These are phyloP conservation scores for Phrynocephalus vlangalii DNA, from an alignment of 2,797 vertebrate genomes.

Conservation along the genomic window DNA sequence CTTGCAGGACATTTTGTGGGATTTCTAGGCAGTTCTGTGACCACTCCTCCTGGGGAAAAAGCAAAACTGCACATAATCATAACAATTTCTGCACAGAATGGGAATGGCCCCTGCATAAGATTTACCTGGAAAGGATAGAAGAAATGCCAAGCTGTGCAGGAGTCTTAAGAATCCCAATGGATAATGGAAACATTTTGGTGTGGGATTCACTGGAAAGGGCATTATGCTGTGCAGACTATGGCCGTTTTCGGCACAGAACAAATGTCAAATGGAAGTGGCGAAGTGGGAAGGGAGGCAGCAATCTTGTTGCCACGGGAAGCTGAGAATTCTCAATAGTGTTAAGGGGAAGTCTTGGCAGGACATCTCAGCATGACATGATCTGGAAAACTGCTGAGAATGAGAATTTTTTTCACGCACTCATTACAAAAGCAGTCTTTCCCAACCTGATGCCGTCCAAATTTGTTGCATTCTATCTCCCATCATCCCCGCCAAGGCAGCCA, in stretches of 20 bases:
- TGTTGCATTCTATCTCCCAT: background rate
- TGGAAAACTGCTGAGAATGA: background rate
- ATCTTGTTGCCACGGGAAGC: background rate
- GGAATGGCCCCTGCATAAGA: too few species aligned
- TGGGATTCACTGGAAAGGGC: background rate
- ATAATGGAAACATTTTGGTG: too few species aligned
- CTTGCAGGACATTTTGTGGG: too few species aligned
- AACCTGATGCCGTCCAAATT: background rate
- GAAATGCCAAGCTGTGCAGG: too few species aligned
- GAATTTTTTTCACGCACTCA: background rate
- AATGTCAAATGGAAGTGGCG: background rate
- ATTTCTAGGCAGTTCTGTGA: too few species aligned
- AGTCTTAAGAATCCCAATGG: too few species aligned
- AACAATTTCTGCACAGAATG: too few species aligned
- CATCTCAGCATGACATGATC: too few species aligned
- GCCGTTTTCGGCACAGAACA: background rate
- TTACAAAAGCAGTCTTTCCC: background rate
- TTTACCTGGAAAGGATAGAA: too few species aligned
- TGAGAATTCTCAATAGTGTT: background rate
- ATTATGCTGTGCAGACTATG: background rate
- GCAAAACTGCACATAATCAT: too few species aligned
- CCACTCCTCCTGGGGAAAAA: too few species aligned
- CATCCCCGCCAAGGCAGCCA: background rate
- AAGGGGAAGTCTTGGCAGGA: too few species aligned
- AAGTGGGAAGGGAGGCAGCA: background rate